Conservation (phyloP, 2,797 vertebrate genomes). For the Bryconaethiops microstoma region DNA sequence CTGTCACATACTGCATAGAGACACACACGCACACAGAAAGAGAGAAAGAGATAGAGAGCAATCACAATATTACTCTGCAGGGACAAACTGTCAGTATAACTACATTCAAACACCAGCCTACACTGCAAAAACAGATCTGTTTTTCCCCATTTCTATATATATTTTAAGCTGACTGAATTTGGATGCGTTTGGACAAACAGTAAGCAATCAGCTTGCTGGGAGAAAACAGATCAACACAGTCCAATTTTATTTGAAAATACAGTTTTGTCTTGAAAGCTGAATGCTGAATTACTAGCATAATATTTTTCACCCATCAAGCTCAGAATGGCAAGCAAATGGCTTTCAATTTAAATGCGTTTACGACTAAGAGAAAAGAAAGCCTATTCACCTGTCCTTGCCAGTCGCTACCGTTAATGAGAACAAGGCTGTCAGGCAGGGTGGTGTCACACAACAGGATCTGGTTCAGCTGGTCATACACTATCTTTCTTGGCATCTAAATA, state of each 20-base stretch:
- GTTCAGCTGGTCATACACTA: constrained; percentile 86
- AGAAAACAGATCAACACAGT: background rate
- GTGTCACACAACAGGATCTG: constrained; percentile 85
- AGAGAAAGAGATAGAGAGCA: constrained; percentile 8
- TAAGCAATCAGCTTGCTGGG: background rate
- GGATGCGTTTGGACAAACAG: constrained; percentile 3
- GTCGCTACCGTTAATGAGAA: constrained; percentile 81
- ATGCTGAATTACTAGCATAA: background rate
- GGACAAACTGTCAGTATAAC: background rate
- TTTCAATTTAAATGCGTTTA: background rate
- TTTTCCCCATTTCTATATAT: background rate
- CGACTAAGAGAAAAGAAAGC: background rate
- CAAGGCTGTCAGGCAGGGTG: constrained; percentile 82
- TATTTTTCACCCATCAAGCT: too few relatives aligned
- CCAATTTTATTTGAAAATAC: background rate
- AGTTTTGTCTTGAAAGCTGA: background rate
- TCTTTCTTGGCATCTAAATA: constrained; percentile 80
- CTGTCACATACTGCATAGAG: constrained; percentile 55
- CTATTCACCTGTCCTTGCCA: constrained; percentile 83
- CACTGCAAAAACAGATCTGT: constrained; percentile 15
- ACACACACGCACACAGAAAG: constrained; percentile 14
- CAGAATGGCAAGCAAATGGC: background rate
- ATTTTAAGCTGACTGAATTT: too few relatives aligned
- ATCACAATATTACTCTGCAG: background rate
- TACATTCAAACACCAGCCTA: background rate